Base-by-base conservation (phyloP, 2,797 vertebrate species). In the Poecilia wingei region DNA sequence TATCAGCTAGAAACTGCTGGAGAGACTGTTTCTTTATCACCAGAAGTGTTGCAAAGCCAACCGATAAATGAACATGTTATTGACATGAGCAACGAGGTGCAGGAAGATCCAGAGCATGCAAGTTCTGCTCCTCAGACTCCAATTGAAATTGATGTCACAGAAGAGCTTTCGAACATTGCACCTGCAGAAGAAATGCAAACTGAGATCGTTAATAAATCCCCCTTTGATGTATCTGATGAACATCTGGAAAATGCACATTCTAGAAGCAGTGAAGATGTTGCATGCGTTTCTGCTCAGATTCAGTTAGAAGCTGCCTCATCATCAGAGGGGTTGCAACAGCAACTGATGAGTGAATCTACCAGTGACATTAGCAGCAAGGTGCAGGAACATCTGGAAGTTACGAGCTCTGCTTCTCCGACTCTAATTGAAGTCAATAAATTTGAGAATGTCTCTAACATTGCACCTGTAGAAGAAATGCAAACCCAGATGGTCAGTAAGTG, bases 111-210 rank as follows among this genome's bases (percentile, higher is more conserved):
- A 25, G 25, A n/a, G 39, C 25, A 69, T 43, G 2, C 22, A 45
- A 71, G 13, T 14, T 43, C 31, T 77, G 76, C 45, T 69, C 45
- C 61, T 49, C 78, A 68, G 73, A 72, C 53, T 81, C 72, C 68
- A 57, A 76, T 55, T 0, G 61, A 87, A 53, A 41, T 71, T 16
- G 43, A 71, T 46, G 41, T 14, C n/a, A 3, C 68, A 25, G 43
- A 46, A 31, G 13, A 46, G 25, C 8, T 68, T 39, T 25, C 36
- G 10, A 41, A 41, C 64, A 18, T 28, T n/a, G 13, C 41, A 45
- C 13, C 43, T 45, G 25, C 14, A 45, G 41, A 46, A 46, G n/a
- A 46, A 46, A 46, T 8, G 43, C 68, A 45, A 71, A n/a, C 41
- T n/a, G 10, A 28, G 25, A 13, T 46, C 0, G n/a, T 28, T n/a